Evolutionary conservation across 2,888 invertebrate genomes (phyloP).

Genomic region (Dicranocentrus wangi): DNA sequence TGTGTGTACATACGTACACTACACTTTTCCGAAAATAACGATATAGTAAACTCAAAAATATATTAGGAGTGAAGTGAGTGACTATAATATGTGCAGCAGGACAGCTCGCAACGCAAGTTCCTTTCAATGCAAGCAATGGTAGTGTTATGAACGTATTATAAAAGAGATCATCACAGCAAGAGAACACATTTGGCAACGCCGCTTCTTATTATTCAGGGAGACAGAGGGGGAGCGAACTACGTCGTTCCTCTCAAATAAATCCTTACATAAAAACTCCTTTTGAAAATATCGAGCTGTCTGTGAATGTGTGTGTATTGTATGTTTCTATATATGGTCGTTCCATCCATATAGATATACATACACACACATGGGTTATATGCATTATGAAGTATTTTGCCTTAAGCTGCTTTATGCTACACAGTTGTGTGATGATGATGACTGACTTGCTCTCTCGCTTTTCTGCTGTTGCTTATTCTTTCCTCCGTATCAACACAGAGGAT

Average conservation of each 20-base stretch:
- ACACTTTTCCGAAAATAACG: no score
- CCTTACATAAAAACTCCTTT: constrained; percentile 20
- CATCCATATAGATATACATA: neutral
- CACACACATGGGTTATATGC: neutral
- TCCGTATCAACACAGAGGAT: constrained; percentile 11
- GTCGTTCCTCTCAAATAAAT: constrained; percentile 60
- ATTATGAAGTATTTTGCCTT: neutral
- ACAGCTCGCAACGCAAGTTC: no score
- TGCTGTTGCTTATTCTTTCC: constrained; percentile 13
- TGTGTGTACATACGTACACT: no score
- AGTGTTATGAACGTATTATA: no score
- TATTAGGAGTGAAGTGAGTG: no score
- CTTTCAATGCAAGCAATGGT: no score
- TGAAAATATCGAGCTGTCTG: constrained; percentile 10
- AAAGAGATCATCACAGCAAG: constrained; percentile 14
- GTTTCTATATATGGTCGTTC: neutral
- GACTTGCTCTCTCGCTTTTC: neutral
- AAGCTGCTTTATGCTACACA: neutral
- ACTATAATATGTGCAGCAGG: neutral
- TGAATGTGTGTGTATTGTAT: neutral
- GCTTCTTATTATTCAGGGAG: constrained; percentile 37
- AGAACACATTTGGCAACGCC: constrained; percentile 54
- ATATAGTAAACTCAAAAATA: no score
- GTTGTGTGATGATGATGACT: constrained; percentile 1
- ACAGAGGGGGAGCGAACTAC: constrained; percentile 58